A percentile compares a stretch with the other conserved stretches of the same genome.
Evolutionary conservation across 2,888 invertebrate species (phyloP).

Genomic region (Carcina quercana): DNA sequence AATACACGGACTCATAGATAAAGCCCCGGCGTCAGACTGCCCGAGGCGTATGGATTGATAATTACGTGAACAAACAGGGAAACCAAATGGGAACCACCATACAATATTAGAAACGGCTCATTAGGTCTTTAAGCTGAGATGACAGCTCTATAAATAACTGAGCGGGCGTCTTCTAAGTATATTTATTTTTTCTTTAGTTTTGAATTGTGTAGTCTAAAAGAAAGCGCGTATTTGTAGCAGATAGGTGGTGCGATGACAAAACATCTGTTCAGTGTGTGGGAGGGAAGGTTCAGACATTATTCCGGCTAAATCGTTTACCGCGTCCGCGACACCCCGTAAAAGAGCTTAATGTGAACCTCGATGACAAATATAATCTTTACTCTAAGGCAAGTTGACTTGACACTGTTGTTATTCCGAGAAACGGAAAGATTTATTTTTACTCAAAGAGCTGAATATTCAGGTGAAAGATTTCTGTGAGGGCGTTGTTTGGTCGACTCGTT

Average conservation of each 20-base stretch:
- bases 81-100: conserved; percentile 52
- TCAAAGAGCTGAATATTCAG: conserved; percentile 71
- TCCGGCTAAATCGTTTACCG: conserved; percentile 56
- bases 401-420: conserved; percentile 70
- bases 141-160: conserved; percentile 65
- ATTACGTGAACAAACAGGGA: conserved; percentile 58
- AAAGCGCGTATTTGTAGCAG: conserved; percentile 39
- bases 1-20: no score
- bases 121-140: conserved; percentile 66
- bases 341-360: conserved; percentile 56
- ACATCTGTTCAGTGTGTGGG: conserved; percentile 55
- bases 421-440: conserved; percentile 67
- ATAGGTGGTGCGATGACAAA: conserved; percentile 48
- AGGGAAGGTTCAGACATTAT: conserved; percentile 32
- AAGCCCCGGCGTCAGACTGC: background rate
- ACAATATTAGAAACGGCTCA: conserved; percentile 67
- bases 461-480: conserved; percentile 68
- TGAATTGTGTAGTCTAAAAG: conserved; percentile 38
- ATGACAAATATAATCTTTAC: conserved; percentile 72
- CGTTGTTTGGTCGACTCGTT: conserved; percentile 57
- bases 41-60: conserved; percentile 23
- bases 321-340: conserved; percentile 56
- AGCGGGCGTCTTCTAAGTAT: conserved; percentile 36
- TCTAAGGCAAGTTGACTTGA: conserved; percentile 63
- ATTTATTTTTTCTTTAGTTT: conserved; percentile 48